Percentiles rank a stretch among this genome's conserved stretches.
phyloP scores from a whole-genome alignment of 2,888 invertebrate genomes.

The Uloborus plumipes region DNA sequence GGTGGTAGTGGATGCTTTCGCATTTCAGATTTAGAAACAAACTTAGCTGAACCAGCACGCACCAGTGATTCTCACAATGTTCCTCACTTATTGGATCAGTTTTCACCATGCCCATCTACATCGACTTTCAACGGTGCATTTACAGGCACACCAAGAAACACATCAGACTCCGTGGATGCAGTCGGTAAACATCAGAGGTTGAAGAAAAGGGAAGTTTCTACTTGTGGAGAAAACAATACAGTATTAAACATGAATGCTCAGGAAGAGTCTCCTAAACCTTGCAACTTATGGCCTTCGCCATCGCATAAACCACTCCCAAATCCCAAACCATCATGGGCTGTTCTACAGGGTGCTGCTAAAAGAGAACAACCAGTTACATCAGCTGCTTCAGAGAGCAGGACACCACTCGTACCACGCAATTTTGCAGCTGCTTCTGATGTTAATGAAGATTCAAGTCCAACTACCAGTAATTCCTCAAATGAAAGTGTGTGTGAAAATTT shows the following conservation, averaged over 20 bases:
- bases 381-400: constrained; percentile 29
- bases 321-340: constrained; percentile 54
- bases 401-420: constrained; percentile 35
- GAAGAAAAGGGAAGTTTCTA: constrained; percentile 37
- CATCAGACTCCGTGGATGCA: neutral
- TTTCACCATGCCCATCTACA: constrained; percentile 23
- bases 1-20: constrained; percentile 27
- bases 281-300: constrained; percentile 31
- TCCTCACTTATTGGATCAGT: constrained; percentile 39
- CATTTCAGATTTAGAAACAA: constrained; percentile 30
- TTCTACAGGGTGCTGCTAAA: constrained; percentile 43
- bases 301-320: constrained; percentile 52
- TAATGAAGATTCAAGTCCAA: constrained; percentile 38
- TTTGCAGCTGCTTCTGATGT: constrained; percentile 30
- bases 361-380: constrained; percentile 49
- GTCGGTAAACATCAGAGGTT: constrained; percentile 37
- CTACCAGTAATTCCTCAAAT: constrained; percentile 30
- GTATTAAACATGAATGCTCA: neutral
- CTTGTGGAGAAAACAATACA: constrained; percentile 5
- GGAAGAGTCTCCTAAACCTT: constrained; percentile 19
- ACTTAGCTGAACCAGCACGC: constrained; percentile 2
- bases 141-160: constrained; percentile 1
- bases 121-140: constrained; percentile 10
- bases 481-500: constrained; percentile 8
- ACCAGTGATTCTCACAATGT: neutral